Conservation (phyloP, 2,113 vertebrate genomes). For the Chionodraco myersi region DNA sequence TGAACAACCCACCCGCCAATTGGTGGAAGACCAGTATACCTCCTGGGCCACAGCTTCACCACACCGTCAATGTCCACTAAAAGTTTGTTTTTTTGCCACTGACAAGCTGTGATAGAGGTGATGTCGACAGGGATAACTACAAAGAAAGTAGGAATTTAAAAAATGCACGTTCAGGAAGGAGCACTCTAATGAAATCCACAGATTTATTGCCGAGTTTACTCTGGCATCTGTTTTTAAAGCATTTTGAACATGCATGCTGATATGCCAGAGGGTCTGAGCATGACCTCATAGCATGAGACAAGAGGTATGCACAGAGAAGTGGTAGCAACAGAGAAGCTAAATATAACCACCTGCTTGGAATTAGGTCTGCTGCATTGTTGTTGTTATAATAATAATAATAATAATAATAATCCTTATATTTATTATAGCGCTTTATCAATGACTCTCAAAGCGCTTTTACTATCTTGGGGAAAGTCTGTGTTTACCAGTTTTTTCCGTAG, state of each 20-base stretch:
- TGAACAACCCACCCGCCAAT: too few species aligned
- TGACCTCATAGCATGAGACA: slow-evolving; percentile 42
- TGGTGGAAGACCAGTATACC: too few species aligned
- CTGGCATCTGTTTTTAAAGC: slow-evolving; percentile 35
- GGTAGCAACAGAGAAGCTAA: slow-evolving; percentile 58
- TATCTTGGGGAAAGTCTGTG: slow-evolving; percentile 31
- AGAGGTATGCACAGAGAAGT: slow-evolving; percentile 46
- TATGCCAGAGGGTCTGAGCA: slow-evolving; percentile 35
- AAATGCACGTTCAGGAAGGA: slow-evolving; percentile 10
- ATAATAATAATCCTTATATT: too few species aligned
- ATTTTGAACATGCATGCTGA: slow-evolving; percentile 41
- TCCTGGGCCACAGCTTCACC: too few species aligned
- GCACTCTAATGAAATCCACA: slow-evolving; percentile 11
- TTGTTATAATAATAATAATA: slow-evolving; percentile 4
- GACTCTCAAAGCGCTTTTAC: too few species aligned
- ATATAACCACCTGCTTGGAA: slow-evolving; percentile 58
- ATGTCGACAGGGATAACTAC: neutral
- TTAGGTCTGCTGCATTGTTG: slow-evolving; percentile 30
- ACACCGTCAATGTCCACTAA: too few species aligned
- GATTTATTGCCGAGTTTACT: slow-evolving; percentile 22
- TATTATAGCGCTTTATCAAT: too few species aligned
- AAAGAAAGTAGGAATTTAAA: slow-evolving; percentile 4
- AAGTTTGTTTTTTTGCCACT: too few species aligned
- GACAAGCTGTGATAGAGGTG: too few species aligned
- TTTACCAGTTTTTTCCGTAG: slow-evolving; percentile 3